Percentiles rank a stretch among this genome's conserved stretches.
Conservation (phyloP, 2,113 vertebrate species). For the Vanacampus margaritifer region DNA sequence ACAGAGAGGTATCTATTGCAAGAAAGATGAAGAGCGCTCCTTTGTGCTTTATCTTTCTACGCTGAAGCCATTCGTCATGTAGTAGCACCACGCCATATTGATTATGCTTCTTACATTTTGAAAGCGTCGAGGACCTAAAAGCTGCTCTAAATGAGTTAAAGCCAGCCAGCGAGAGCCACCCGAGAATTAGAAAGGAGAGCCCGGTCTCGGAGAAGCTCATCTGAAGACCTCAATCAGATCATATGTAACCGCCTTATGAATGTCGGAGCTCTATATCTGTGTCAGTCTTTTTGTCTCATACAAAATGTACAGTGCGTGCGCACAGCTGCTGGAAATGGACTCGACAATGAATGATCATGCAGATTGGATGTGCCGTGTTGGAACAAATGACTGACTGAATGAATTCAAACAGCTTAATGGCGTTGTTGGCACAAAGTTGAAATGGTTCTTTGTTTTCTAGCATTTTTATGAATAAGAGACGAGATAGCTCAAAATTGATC, state of each 20-base stretch:
- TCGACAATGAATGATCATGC: background rate
- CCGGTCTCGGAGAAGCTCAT: conserved; percentile 36
- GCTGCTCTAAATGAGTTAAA: conserved; percentile 71
- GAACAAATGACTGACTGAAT: background rate
- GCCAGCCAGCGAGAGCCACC: conserved; percentile 34
- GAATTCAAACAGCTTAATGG: background rate
- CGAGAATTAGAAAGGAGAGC: conserved; percentile 28
- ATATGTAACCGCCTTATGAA: conserved; percentile 57
- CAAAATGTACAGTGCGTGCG: conserved; percentile 6
- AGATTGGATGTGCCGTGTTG: background rate
- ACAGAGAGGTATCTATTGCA: conserved; percentile 57
- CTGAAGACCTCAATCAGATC: conserved; percentile 45
- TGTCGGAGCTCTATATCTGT: conserved; percentile 42
- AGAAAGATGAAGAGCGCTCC: conserved; percentile 33
- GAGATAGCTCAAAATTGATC: background rate
- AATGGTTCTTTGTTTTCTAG: background rate
- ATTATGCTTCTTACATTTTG: conserved; percentile 70
- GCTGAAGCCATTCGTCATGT: conserved; percentile 51
- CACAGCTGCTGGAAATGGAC: conserved; percentile 7
- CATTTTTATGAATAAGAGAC: no score
- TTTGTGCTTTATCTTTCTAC: conserved; percentile 38
- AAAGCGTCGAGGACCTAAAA: conserved; percentile 70
- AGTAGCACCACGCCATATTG: conserved; percentile 69
- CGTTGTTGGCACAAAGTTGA: background rate
- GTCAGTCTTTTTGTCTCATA: conserved; percentile 32